These are phyloP conservation scores for Poicephalus meyeri DNA, from an alignment of 2,113 vertebrate species.

Conservation along the genomic window DNA sequence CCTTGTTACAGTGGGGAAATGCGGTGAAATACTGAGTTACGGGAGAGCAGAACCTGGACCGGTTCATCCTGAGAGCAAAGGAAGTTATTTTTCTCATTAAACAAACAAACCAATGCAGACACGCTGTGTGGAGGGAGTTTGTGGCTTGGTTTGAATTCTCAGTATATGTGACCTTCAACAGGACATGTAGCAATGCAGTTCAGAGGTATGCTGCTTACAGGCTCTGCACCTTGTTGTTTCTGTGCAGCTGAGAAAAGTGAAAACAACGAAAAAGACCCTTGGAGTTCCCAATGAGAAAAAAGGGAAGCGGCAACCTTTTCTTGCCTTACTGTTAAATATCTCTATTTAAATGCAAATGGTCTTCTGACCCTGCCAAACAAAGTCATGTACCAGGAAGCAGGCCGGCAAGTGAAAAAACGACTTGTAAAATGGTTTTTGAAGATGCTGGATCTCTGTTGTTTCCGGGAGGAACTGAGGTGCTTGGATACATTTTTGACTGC, in stretches of 20 bases:
- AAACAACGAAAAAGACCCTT: slow-evolving; percentile 13
- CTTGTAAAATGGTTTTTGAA: background rate
- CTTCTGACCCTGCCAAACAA: slow-evolving; percentile 39
- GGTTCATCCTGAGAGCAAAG: background rate
- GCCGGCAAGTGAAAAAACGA: background rate
- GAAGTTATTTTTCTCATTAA: background rate
- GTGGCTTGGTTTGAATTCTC: background rate
- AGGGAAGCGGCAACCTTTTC: background rate
- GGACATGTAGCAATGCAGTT: background rate
- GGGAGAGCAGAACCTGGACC: background rate
- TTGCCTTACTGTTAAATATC: slow-evolving; percentile 44
- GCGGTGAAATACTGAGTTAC: background rate
- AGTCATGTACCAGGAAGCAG: slow-evolving; percentile 19
- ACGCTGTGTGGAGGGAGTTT: background rate
- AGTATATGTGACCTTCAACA: background rate
- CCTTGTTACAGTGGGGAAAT: background rate
- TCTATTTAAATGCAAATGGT: slow-evolving; percentile 59
- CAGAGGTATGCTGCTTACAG: background rate
- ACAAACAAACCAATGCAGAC: background rate
- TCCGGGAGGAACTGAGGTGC: background rate
- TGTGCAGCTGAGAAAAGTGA: background rate
- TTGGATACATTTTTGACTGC: background rate
- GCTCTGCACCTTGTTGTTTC: background rate
- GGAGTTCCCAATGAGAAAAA: slow-evolving; percentile 11
- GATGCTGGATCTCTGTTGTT: background rate